Evolutionary conservation across 92 coral and sea anemone genomes (phyloP).

Genomic region (Parazoanthus swiftii): DNA sequence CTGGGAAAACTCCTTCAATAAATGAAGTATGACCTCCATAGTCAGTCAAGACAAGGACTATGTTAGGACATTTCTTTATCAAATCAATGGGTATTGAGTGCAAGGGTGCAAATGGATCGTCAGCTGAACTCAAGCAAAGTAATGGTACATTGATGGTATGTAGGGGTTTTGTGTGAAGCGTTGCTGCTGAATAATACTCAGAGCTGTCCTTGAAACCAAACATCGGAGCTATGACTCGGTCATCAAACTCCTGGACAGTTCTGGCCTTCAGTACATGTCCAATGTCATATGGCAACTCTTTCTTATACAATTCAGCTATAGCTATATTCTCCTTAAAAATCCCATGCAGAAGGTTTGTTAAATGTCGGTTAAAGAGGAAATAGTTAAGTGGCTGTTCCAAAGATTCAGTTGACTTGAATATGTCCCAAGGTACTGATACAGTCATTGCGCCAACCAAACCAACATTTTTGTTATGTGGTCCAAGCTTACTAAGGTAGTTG

Average conservation of each 20-base stretch:
- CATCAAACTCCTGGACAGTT: constrained; percentile 81
- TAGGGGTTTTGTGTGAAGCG: constrained; percentile 74
- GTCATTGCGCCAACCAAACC: constrained; percentile 75
- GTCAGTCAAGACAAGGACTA: constrained; percentile 70
- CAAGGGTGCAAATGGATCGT: constrained; percentile 90
- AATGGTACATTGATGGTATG: constrained; percentile 73
- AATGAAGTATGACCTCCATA: constrained; percentile 93
- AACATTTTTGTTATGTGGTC: constrained; percentile 37
- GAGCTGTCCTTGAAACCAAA: constrained; percentile 76
- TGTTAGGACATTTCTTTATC: constrained; percentile 71
- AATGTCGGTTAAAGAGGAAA: constrained; percentile 76
- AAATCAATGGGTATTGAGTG: constrained; percentile 74
- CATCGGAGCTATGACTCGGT: constrained; percentile 84
- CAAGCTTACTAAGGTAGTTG: constrained; percentile 68
- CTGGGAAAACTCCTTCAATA: constrained; percentile 80
- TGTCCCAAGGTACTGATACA: constrained; percentile 81
- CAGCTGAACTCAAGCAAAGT: constrained; percentile 81
- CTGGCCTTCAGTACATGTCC: constrained; percentile 58
- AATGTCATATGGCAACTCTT: constrained; percentile 46
- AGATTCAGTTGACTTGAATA: constrained; percentile 74
- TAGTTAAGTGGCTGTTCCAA: constrained; percentile 73
- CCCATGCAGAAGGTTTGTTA: constrained; percentile 65
- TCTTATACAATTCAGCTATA: neutral
- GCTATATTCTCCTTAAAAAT: constrained; percentile 50
- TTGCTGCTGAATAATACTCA: constrained; percentile 83